Evolutionary conservation across 2,888 invertebrate genomes (phyloP).

Genomic region (Hypsopygia costalis): DNA sequence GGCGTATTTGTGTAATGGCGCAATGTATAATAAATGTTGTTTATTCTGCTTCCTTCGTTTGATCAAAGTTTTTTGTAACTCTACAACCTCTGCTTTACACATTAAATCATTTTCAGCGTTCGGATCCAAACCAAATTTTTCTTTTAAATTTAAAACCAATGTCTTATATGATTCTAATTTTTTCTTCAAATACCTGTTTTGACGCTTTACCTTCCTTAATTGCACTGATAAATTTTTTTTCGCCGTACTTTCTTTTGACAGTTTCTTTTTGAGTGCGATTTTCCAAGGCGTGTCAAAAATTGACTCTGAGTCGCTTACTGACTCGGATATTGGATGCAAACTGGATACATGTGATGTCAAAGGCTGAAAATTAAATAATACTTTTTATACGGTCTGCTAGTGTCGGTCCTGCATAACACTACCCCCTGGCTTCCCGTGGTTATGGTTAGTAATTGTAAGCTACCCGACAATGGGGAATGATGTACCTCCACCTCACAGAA

Average conservation of each 20-base stretch:
- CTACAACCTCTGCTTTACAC: constrained; percentile 12
- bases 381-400: too few relatives aligned
- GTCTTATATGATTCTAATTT: constrained; percentile 17
- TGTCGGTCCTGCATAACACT: too few relatives aligned
- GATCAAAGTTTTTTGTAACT: constrained; percentile 10
- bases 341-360: not conserved
- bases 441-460: too few relatives aligned
- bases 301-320: constrained; percentile 17
- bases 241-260: constrained; percentile 12
- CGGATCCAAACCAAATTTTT: constrained; percentile 5
- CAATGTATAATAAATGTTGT: constrained; percentile 4
- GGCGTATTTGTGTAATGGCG: constrained; percentile 18
- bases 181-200: constrained; percentile 17
- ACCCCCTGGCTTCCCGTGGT: too few relatives aligned
- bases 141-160: constrained; percentile 9
- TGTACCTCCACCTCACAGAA: too few relatives aligned
- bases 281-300: constrained; percentile 23
- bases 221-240: constrained; percentile 16
- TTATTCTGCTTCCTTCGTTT: constrained; percentile 12
- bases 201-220: constrained; percentile 16
- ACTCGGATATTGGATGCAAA: constrained; percentile 1
- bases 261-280: constrained; percentile 17
- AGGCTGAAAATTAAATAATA: too few relatives aligned
- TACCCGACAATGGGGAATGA: too few relatives aligned
- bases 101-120: constrained; percentile 9